Evolutionary conservation across 2,888 invertebrate genomes (phyloP).

Genomic region (Aspidapion aeneum): DNA sequence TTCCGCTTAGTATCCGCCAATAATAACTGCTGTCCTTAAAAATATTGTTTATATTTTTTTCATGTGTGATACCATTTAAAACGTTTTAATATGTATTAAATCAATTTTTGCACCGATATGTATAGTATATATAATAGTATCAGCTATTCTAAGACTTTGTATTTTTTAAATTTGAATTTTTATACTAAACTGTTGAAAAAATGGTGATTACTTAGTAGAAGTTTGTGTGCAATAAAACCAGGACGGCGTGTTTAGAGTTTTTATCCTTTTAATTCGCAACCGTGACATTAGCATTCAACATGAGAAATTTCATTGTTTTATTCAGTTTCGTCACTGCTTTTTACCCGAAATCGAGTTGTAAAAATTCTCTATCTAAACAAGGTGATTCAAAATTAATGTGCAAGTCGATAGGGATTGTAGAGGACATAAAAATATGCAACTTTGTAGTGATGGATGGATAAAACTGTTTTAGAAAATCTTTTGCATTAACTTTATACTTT

Average conservation of each 20-base stretch:
- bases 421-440: too few relatives aligned
- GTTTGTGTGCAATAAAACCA: slow-evolving; percentile 49
- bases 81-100: slow-evolving; percentile 47
- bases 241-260: slow-evolving; percentile 42
- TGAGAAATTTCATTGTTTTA: too few relatives aligned
- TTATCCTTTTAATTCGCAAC: slow-evolving; percentile 45
- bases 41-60: slow-evolving; percentile 32
- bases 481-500: too few relatives aligned
- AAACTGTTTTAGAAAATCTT: too few relatives aligned
- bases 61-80: slow-evolving; percentile 47
- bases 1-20: slow-evolving; percentile 36
- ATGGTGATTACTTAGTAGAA: slow-evolving; percentile 47
- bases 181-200: slow-evolving; percentile 51
- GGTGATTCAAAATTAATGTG: too few relatives aligned
- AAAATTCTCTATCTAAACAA: too few relatives aligned
- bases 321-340: too few relatives aligned
- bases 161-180: slow-evolving; percentile 53
- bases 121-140: slow-evolving; percentile 50
- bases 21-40: slow-evolving; percentile 40
- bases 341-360: too few relatives aligned
- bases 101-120: slow-evolving; percentile 48
- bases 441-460: too few relatives aligned
- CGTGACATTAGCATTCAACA: too few relatives aligned
- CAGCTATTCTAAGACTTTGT: slow-evolving; percentile 52
- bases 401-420: too few relatives aligned